Evolutionary conservation across 2,888 invertebrate species (phyloP).

Genomic region (Polydrusus tereticollis): DNA sequence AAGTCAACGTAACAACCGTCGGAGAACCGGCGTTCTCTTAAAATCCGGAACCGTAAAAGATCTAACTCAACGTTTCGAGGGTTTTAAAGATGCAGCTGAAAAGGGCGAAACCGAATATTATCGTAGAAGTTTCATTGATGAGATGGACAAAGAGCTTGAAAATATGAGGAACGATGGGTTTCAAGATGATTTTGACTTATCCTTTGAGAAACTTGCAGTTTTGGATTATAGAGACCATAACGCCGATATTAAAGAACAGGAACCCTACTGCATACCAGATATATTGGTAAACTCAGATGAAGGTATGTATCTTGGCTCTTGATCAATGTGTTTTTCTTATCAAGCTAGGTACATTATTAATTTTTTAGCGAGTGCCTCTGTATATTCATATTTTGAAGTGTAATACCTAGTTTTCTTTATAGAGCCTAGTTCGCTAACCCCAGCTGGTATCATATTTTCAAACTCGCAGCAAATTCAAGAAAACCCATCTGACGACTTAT

Average conservation of each 20-base stretch:
- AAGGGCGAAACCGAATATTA: conserved; percentile 52
- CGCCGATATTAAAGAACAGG: background rate
- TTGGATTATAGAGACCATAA: conserved; percentile 9
- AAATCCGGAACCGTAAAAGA: conserved; percentile 28
- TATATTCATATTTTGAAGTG: background rate
- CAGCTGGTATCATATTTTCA: too few species aligned
- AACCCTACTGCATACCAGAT: background rate
- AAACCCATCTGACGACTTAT: too few species aligned
- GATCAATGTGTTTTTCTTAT: too few species aligned
- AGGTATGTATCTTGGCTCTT: conserved; percentile 6
- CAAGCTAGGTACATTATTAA: too few species aligned
- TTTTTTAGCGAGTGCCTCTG: too few species aligned
- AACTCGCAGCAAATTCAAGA: too few species aligned
- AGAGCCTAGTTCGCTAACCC: background rate
- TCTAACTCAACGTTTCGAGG: conserved; percentile 40
- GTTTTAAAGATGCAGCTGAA: conserved; percentile 52
- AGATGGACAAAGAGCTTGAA: conserved; percentile 53
- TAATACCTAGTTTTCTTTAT: background rate
- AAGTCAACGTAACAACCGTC: conserved; percentile 15
- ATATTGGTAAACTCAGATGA: background rate
- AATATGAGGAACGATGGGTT: conserved; percentile 54
- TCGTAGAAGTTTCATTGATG: conserved; percentile 48
- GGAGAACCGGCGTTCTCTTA: conserved; percentile 30
- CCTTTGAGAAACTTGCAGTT: conserved; percentile 24
- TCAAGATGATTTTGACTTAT: conserved; percentile 46